Evolutionary conservation across 2,113 vertebrate species (phyloP), one percentile per base, ranked within the genome.

Genomic region (Formicarius rufipectus): DNA sequence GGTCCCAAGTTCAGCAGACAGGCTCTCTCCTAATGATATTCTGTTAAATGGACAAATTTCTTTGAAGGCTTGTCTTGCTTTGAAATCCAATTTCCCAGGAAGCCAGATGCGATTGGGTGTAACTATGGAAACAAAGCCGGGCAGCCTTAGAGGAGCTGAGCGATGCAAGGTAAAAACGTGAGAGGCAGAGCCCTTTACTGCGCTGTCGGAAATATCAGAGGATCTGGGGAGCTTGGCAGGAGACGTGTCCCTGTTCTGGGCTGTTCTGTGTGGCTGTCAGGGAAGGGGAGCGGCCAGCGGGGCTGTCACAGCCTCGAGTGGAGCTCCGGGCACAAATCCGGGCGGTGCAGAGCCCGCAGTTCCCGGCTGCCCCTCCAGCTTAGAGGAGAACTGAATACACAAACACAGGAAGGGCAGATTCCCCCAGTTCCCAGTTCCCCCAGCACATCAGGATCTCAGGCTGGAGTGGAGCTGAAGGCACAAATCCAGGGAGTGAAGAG

Each of bases 41-140:
- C 97, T 96, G 97, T 97, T 98, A 98, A 98, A 98, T 95, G 97
- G 97, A 97, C 98, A 97, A 97, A 98, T 98, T 97, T 97, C 97
- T 98, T 95, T 97, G 97, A 98, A 98, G 97, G 95, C 97, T 97
- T 96, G 97, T 97, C 96, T 97, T 95, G 95, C 97, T 97, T 97
- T 96, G 97, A 98, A 98, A 98, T 98, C 94, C 97, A 97, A 97
- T 98, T 98, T 98, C 86, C 69, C 84, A 92, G 92, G 96, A 95
- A 98, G 93, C 42, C 93, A 90, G 92, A 95, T 94, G 95, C 81
- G 96, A 98, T 97, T 95, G 98, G 97, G 92, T 53, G 98, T 98
- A 96, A 95, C 95, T 97, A 98, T 98, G 98, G 98, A 96, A 98
- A 98, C 98, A n/a, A 91, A 96, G 91, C 88, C 1, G n/a, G 95